A percentile compares a stretch with the other conserved stretches of the same genome.
Conservation (phyloP, 2,888 invertebrate genomes). For the Stratiomys singularior region DNA sequence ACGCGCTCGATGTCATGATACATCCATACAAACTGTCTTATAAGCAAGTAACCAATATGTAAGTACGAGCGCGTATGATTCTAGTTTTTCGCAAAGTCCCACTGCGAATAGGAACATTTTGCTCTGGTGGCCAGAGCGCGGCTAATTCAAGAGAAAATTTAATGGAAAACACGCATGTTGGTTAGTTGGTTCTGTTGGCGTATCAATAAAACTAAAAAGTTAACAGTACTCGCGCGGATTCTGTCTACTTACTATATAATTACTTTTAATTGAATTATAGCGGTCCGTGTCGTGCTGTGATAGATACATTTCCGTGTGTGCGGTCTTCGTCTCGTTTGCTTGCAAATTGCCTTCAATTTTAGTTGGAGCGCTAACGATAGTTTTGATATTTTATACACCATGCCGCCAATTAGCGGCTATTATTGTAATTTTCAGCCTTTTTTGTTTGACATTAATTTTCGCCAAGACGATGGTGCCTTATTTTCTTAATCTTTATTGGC, state of each 20-base stretch:
- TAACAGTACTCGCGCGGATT: neutral
- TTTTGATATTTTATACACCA: slow-evolving; percentile 16
- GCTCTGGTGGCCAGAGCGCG: neutral
- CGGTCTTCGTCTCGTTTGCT: slow-evolving; percentile 4
- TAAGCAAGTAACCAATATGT: neutral
- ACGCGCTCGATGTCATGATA: neutral
- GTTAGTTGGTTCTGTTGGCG: too few relatives aligned
- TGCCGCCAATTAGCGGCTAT: slow-evolving; percentile 39
- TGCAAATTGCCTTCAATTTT: slow-evolving; percentile 28
- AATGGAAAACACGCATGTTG: slow-evolving; percentile 8
- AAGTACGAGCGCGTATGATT: neutral
- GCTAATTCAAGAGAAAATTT: slow-evolving; percentile 9
- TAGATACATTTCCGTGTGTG: slow-evolving; percentile 41
- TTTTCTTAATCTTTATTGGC: too few relatives aligned
- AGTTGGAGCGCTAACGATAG: slow-evolving; percentile 31
- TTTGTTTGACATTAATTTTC: neutral
- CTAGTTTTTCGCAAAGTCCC: neutral
- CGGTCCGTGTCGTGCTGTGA: slow-evolving; percentile 36
- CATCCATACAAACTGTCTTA: neutral
- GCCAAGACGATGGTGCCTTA: neutral
- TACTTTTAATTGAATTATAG: slow-evolving; percentile 42
- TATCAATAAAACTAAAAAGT: slow-evolving; percentile 18
- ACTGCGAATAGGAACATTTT: neutral
- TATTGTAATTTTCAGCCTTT: slow-evolving; percentile 16
- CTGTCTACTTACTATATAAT: slow-evolving; percentile 26